Percentiles rank a stretch among this genome's conserved stretches.
These are phyloP conservation scores for Prolemur simus DNA, from an alignment of 2,113 vertebrate species.

Conservation along the genomic window DNA sequence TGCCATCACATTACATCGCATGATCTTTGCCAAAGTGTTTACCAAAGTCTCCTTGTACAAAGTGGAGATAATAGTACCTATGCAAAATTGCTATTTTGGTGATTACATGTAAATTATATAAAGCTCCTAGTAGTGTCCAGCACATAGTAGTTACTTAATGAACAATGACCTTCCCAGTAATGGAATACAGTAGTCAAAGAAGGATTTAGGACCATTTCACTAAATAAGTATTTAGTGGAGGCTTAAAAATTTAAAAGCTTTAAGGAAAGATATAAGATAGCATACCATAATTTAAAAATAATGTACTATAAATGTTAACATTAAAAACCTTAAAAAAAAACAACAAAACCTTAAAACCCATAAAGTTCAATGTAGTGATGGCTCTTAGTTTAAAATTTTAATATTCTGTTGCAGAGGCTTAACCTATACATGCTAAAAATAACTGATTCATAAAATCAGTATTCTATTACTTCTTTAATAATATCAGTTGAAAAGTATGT, in stretches of 20 bases:
- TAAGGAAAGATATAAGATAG: background rate
- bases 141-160: background rate
- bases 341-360: background rate
- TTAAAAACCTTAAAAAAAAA: background rate
- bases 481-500: background rate
- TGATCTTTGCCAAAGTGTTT: background rate
- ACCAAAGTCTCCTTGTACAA: background rate
- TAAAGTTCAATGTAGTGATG: background rate
- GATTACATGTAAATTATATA: background rate
- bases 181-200: background rate
- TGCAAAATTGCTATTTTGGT: background rate
- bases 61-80: background rate
- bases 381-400: background rate
- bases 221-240: constrained; percentile 7
- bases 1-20: too few relatives aligned
- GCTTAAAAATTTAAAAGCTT: background rate
- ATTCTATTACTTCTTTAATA: background rate
- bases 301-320: background rate
- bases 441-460: background rate
- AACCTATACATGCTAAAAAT: background rate
- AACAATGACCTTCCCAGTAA: background rate
- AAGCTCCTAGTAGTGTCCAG: background rate
- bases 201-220: background rate
- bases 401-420: background rate
- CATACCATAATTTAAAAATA: background rate